A percentile compares a stretch with the other conserved stretches of the same genome.
Evolutionary conservation across 1,140 invertebrate species (phyloP).

Genomic region (Hyposmocoma kahamanoa): DNA sequence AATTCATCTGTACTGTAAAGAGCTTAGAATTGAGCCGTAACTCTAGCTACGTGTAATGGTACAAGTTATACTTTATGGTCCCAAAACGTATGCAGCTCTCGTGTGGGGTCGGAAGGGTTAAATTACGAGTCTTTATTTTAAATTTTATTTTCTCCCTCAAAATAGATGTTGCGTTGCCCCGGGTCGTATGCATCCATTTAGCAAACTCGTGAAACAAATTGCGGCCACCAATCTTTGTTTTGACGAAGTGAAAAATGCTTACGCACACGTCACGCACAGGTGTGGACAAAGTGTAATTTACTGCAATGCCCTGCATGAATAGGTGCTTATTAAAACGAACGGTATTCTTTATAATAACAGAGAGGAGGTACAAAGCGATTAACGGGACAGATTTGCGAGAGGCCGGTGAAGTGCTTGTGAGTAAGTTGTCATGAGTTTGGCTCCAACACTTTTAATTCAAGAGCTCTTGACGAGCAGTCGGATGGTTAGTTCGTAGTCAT

Average conservation of each 20-base stretch:
- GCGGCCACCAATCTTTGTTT: conserved; percentile 29
- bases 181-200: conserved; percentile 31
- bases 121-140: conserved; percentile 47
- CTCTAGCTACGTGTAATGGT: conserved; percentile 4
- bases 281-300: too few relatives aligned
- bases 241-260: conserved; percentile 19
- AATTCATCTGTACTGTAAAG: conserved; percentile 10
- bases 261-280: neutral
- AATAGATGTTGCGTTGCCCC: conserved; percentile 19
- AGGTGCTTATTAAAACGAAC: neutral
- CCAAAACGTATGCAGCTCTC: conserved; percentile 27
- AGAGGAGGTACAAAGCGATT: conserved; percentile 18
- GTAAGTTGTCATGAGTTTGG: conserved; percentile 7
- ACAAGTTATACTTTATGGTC: conserved; percentile 16
- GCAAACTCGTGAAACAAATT: conserved; percentile 27
- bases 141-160: conserved; percentile 46
- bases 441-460: conserved; percentile 26
- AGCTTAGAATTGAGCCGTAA: neutral
- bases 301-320: too few relatives aligned
- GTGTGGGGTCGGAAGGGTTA: conserved; percentile 39
- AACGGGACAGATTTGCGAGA: conserved; percentile 31
- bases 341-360: neutral
- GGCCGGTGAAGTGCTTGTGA: neutral
- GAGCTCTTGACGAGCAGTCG: conserved; percentile 26
- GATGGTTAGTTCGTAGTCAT: conserved; percentile 31